phyloP scores from a whole-genome alignment of 1,140 invertebrate genomes.

The Calycopis cecrops region DNA sequence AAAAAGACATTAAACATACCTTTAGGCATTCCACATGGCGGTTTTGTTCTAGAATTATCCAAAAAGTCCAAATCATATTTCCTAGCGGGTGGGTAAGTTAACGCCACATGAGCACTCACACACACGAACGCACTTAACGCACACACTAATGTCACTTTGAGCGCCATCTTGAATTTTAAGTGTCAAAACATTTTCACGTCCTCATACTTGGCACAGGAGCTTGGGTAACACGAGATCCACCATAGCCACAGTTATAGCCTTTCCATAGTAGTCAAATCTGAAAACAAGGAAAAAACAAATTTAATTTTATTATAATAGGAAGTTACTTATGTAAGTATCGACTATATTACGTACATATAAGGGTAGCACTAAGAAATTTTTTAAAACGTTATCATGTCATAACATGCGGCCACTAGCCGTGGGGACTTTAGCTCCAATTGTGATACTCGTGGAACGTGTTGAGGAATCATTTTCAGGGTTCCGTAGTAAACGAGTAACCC shows the following conservation, averaged over 20 bases:
- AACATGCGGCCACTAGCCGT: too few relatives aligned
- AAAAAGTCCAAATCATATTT: constrained; percentile 95
- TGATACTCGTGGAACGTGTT: too few relatives aligned
- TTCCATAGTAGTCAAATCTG: not conserved
- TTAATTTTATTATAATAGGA: too few relatives aligned
- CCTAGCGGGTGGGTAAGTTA: constrained; percentile 91
- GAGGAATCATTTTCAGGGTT: too few relatives aligned
- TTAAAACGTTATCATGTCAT: too few relatives aligned
- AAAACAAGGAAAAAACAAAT: not conserved
- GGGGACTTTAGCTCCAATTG: too few relatives aligned
- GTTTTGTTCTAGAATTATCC: constrained; percentile 91
- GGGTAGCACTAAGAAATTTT: too few relatives aligned
- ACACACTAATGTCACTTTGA: constrained; percentile 36
- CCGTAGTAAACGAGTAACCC: too few relatives aligned
- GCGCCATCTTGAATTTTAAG: constrained; percentile 44
- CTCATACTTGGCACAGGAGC: constrained; percentile 2
- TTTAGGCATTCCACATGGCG: constrained; percentile 97
- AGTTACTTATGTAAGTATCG: too few relatives aligned
- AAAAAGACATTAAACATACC: constrained; percentile 77
- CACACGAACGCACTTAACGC: constrained; percentile 39
- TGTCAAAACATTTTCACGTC: constrained; percentile 23
- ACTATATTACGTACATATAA: too few relatives aligned
- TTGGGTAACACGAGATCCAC: too few relatives aligned
- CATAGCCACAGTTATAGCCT: too few relatives aligned
- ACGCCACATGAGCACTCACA: constrained; percentile 82